Evolutionary conservation across 2,113 vertebrate species (phyloP).

Genomic region (Coryphaenoides rupestris): DNA sequence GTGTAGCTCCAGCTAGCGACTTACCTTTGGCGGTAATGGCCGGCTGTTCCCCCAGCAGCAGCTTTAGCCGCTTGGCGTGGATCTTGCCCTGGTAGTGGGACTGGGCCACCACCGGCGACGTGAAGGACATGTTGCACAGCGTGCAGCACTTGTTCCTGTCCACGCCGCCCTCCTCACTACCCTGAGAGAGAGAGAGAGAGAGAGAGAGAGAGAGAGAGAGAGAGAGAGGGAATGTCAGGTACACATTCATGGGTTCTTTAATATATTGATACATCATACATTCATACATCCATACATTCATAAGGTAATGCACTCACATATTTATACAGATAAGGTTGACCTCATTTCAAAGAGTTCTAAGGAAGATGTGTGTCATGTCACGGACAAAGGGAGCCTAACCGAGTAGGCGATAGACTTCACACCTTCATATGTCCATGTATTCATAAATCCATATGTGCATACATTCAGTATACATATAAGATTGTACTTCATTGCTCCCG

Average conservation of each 20-base stretch:
- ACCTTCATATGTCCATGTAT: no score
- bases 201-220: no score
- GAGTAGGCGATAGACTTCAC: no score
- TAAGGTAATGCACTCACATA: no score
- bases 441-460: not conserved
- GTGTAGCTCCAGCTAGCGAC: not conserved
- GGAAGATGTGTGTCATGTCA: no score
- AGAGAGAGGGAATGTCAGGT: no score
- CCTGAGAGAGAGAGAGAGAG: no score
- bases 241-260: not conserved
- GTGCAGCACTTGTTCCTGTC: slow-evolving; percentile 97
- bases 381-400: no score
- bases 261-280: not conserved
- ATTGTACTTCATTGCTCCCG: no score
- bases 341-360: no score
- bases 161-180: slow-evolving; percentile 84
- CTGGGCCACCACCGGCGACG: slow-evolving; percentile 92
- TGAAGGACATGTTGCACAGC: slow-evolving; percentile 96
- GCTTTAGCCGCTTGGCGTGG: slow-evolving; percentile 93
- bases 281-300: not conserved
- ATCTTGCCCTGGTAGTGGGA: slow-evolving; percentile 97
- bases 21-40: slow-evolving; percentile 83
- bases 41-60: slow-evolving; percentile 88
- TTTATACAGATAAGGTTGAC: no score
- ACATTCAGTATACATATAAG: no score